Base-by-base conservation (phyloP, 2,888 invertebrate genomes). In the Mimumesa dahlbomi region DNA sequence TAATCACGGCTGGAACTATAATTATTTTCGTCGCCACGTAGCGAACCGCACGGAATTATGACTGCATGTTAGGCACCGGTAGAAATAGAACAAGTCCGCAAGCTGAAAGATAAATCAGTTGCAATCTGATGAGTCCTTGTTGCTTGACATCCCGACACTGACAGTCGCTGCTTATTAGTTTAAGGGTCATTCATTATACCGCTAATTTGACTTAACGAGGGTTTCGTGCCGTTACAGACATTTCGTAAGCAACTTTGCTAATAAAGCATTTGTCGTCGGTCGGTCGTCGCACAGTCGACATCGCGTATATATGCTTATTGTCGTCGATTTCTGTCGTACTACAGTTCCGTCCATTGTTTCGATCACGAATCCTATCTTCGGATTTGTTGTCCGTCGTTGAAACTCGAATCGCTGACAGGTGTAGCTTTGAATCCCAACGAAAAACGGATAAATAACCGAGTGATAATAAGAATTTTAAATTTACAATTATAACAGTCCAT, bases 181-280 rank as follows among this genome's bases (percentile, higher is more conserved):
- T 76, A 68, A 73, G 74, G 78, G 71, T 66, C 73, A 73, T 72
- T 21, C 77, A 61, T 78, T 69, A 63, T 70, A 58, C 66, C 68
- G 73, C 77, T 84, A 85, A 85, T 83, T 85, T 75, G 77, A 75
- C 80, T 77, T 83, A 84, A 85, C 82, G 82, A 85, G 81, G 75
- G 65, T 70, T 46, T 67, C 77, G 43, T 53, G 57, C 48, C 75
- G 72, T 57, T 71, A 63, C 78, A 69, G 74, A 75, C 71, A 73
- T 77, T 76, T 79, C 74, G 73, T 71, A 69, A 81, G 73, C 64
- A 73, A 75, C 40, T 40, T 62, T 70, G 72, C 77, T 79, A 81
- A 81, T 78, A 77, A 81, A 74, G 65, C 65, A 73, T 76, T 77
- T 76, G 75, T 46, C 52, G 58, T 63, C 62, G 48, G 56, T 52